A percentile compares a stretch with the other conserved stretches of the same genome.
Conservation (phyloP, 2,113 vertebrate species). For the Talpa occidentalis region DNA sequence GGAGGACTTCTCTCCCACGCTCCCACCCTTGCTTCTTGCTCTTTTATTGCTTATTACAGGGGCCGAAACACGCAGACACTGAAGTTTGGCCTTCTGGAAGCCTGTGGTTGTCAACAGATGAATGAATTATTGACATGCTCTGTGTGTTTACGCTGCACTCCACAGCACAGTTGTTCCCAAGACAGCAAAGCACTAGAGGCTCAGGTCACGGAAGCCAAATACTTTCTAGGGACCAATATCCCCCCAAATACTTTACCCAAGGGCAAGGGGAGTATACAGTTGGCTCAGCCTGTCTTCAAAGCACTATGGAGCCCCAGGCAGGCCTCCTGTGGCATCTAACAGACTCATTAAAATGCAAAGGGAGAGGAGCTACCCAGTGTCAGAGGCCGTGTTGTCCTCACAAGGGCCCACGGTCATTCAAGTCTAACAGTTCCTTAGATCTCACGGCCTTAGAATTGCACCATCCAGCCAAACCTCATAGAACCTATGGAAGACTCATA, state of each 20-base stretch:
- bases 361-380: no score
- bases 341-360: background rate
- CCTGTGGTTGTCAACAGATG: background rate
- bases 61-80: background rate
- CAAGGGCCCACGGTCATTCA: background rate
- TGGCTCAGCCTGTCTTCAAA: background rate
- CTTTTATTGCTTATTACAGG: background rate
- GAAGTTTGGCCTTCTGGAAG: conserved; percentile 12
- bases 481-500: background rate
- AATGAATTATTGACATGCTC: background rate
- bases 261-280: background rate
- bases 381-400: background rate
- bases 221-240: background rate
- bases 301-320: background rate
- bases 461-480: background rate
- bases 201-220: background rate
- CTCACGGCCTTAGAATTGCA: background rate
- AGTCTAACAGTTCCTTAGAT: background rate
- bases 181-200: background rate
- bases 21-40: background rate
- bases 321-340: background rate
- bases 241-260: background rate
- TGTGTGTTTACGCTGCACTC: background rate
- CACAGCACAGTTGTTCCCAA: background rate
- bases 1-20: background rate